Evolutionary conservation across 2,113 vertebrate genomes (phyloP).

Genomic region (Notarius quadriscutis): DNA sequence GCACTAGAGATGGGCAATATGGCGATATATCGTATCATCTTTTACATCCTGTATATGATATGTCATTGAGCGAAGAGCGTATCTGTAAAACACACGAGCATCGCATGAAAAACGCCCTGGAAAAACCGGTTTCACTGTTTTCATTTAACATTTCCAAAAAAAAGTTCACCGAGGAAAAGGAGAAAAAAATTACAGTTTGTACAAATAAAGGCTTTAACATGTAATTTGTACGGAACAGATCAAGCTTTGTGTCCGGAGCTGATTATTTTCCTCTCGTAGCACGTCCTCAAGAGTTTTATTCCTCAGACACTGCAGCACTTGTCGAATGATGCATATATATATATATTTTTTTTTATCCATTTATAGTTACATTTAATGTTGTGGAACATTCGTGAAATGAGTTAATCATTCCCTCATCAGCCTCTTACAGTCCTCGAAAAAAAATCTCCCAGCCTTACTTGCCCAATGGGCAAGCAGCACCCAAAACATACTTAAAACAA

Average conservation of each 20-base stretch:
- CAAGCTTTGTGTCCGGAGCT: not conserved
- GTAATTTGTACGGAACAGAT: not conserved
- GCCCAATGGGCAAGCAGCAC: too few relatives aligned
- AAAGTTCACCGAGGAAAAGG: not conserved
- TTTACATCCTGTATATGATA: too few relatives aligned
- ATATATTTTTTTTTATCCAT: not conserved
- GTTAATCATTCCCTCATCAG: not conserved
- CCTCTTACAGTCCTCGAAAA: not conserved
- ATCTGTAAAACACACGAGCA: not conserved
- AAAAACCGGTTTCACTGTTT: not conserved
- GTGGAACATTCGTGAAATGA: not conserved
- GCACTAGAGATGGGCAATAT: not conserved
- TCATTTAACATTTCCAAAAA: not conserved
- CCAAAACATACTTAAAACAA: too few relatives aligned
- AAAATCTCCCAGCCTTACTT: too few relatives aligned
- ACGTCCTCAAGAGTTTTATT: not conserved
- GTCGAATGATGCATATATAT: too few relatives aligned
- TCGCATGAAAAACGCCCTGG: not conserved
- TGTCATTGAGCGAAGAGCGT: too few relatives aligned
- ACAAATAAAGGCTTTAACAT: not conserved
- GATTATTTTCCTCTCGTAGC: not conserved
- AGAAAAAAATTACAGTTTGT: too few relatives aligned
- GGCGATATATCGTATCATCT: too few relatives aligned
- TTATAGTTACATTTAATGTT: not conserved
- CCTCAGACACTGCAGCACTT: not conserved